These are phyloP conservation scores for Thomomys bottae DNA, from an alignment of 2,113 vertebrate genomes.

Conservation along the genomic window DNA sequence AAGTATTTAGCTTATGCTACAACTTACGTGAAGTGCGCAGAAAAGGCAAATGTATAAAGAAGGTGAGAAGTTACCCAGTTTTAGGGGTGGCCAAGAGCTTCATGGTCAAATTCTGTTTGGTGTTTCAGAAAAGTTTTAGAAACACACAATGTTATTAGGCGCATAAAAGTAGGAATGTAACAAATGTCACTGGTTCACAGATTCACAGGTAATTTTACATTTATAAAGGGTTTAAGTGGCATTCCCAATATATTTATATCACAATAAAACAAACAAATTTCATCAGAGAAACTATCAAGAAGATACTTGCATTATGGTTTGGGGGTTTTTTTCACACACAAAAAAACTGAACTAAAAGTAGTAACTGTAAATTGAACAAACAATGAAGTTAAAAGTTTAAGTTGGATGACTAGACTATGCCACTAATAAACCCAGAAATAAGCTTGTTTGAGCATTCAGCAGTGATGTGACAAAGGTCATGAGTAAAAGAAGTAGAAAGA, in stretches of 20 bases:
- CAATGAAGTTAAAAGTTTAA: background rate
- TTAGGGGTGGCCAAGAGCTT: background rate
- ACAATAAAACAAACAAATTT: background rate
- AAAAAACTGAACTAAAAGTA: background rate
- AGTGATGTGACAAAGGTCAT: background rate
- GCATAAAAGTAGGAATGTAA: background rate
- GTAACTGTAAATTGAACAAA: background rate
- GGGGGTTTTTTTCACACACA: background rate
- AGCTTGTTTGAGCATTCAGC: background rate
- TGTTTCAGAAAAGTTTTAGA: background rate
- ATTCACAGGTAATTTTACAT: background rate
- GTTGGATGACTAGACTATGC: background rate
- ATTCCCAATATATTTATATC: background rate
- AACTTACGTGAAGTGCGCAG: background rate
- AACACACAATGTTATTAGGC: background rate
- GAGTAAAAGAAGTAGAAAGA: background rate
- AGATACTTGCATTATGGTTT: background rate
- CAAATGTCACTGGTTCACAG: background rate
- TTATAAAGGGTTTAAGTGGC: background rate
- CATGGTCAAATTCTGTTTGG: background rate
- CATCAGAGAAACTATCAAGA: background rate
- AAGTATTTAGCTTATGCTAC: background rate
- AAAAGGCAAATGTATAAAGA: background rate
- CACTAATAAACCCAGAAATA: background rate
- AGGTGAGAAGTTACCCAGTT: background rate